These are phyloP conservation scores for Limulus polyphemus DNA, from an alignment of 2,888 invertebrate genomes.

Conservation along the genomic window DNA sequence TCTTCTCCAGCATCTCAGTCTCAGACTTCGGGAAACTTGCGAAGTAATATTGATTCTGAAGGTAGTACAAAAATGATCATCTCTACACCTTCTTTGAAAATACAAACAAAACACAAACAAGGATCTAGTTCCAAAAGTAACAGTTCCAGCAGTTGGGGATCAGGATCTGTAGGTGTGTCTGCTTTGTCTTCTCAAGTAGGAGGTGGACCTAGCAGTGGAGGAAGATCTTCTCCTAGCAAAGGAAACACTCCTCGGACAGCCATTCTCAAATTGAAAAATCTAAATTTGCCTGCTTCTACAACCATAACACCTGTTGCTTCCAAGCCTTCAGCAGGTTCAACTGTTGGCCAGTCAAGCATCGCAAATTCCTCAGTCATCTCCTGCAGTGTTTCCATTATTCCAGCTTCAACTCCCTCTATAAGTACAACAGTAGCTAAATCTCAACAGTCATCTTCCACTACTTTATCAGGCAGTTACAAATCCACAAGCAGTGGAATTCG, in stretches of 20 bases:
- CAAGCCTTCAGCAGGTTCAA: slow-evolving; percentile 7
- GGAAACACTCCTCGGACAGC: slow-evolving; percentile 17
- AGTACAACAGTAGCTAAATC: slow-evolving; percentile 18
- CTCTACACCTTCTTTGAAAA: slow-evolving; percentile 19
- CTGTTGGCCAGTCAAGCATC: slow-evolving; percentile 2
- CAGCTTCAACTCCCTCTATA: slow-evolving; percentile 9
- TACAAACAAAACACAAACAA: slow-evolving; percentile 24
- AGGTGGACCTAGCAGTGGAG: slow-evolving; percentile 4
- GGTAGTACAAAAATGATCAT: slow-evolving; percentile 6
- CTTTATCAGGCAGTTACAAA: slow-evolving; percentile 11
- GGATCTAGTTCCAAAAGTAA: slow-evolving; percentile 18
- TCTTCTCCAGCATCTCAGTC: no score
- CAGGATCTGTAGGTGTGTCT: slow-evolving; percentile 7
- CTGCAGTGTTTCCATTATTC: slow-evolving; percentile 11
- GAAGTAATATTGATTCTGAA: slow-evolving; percentile 12
- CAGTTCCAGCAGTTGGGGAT: neutral
- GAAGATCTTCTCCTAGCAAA: slow-evolving; percentile 19
- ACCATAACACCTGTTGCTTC: slow-evolving; percentile 18
- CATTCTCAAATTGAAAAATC: slow-evolving; percentile 22
- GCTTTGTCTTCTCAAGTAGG: slow-evolving; percentile 6
- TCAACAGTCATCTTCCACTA: slow-evolving; percentile 9
- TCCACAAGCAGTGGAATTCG: slow-evolving; percentile 15
- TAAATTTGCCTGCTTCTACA: slow-evolving; percentile 22
- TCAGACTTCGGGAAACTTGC: no score
- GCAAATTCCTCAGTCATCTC: slow-evolving; percentile 6